Conservation (phyloP, 1,140 invertebrate genomes). For the Aphaenogaster ashmeadi region DNA sequence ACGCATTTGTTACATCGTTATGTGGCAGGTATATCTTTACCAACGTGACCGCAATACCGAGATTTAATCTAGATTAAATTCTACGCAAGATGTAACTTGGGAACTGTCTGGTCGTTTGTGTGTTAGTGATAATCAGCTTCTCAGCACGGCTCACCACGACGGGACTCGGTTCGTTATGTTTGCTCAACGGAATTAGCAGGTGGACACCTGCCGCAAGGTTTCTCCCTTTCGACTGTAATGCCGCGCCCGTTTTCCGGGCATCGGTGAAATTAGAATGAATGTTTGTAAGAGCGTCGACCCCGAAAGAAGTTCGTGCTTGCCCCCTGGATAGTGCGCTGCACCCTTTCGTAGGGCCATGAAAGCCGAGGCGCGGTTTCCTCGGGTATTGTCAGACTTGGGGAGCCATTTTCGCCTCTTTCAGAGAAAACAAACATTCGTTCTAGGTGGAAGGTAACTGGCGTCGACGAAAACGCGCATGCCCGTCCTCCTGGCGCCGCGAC, state of each 20-base stretch:
- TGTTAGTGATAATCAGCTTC: slow-evolving; percentile 46
- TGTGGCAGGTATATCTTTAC: not conserved
- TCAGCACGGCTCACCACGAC: slow-evolving; percentile 25
- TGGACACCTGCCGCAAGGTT: slow-evolving; percentile 64
- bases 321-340: slow-evolving; percentile 8
- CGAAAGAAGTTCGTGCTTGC: slow-evolving; percentile 47
- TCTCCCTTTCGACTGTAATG: slow-evolving; percentile 1
- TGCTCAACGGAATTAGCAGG: slow-evolving; percentile 71
- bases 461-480: slow-evolving; percentile 66
- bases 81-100: slow-evolving; percentile 20
- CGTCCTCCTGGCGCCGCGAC: slow-evolving; percentile 76
- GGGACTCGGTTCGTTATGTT: slow-evolving; percentile 58
- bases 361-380: slow-evolving; percentile 63
- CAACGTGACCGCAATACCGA: slow-evolving; percentile 11
- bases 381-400: slow-evolving; percentile 62
- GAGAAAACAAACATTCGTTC: slow-evolving; percentile 74
- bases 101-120: slow-evolving; percentile 16
- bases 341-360: slow-evolving; percentile 11
- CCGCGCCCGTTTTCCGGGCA: slow-evolving; percentile 1
- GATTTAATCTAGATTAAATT: slow-evolving; percentile 35
- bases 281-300: slow-evolving; percentile 69
- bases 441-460: slow-evolving; percentile 66
- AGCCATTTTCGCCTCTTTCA: slow-evolving; percentile 79
- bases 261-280: slow-evolving; percentile 73
- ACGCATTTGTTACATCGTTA: not conserved